Conservation (phyloP, 2,797 vertebrate genomes). For the Dryobates pubescens region DNA sequence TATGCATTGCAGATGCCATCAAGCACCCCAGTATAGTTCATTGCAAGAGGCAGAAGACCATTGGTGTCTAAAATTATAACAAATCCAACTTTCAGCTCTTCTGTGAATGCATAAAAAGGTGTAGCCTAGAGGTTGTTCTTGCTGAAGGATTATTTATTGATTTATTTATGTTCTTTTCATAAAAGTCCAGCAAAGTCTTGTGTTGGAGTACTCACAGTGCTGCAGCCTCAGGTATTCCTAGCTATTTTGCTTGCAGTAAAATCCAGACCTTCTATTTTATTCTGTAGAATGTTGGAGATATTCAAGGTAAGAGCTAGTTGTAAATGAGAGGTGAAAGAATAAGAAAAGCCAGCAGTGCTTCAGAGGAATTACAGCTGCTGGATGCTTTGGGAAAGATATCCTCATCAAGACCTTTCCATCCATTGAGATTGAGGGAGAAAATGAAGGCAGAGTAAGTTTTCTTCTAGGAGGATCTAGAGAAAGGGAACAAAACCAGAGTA, state of each 20-base stretch:
- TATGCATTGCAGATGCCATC: not conserved
- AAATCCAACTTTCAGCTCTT: not conserved
- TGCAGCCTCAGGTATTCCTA: not conserved
- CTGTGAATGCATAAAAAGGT: not conserved
- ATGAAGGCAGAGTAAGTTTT: not conserved
- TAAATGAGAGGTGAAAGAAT: not conserved
- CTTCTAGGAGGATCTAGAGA: not conserved
- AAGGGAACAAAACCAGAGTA: not conserved
- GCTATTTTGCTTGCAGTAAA: not conserved
- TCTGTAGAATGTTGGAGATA: not conserved
- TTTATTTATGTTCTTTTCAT: not conserved
- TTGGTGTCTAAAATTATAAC: not conserved
- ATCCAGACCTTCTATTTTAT: not conserved
- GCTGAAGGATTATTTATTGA: not conserved
- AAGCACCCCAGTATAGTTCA: not conserved
- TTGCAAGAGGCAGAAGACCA: not conserved
- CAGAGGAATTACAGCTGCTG: not conserved
- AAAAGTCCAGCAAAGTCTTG: not conserved
- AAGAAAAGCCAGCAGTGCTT: not conserved
- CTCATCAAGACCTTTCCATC: not conserved
- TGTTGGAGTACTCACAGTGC: not conserved
- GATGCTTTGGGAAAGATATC: not conserved
- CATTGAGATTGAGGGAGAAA: not conserved
- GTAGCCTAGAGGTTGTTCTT: not conserved
- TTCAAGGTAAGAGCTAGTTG: not conserved